phyloP scores from a whole-genome alignment of 2,113 vertebrate genomes.

The Tricholaema leucomelas region DNA sequence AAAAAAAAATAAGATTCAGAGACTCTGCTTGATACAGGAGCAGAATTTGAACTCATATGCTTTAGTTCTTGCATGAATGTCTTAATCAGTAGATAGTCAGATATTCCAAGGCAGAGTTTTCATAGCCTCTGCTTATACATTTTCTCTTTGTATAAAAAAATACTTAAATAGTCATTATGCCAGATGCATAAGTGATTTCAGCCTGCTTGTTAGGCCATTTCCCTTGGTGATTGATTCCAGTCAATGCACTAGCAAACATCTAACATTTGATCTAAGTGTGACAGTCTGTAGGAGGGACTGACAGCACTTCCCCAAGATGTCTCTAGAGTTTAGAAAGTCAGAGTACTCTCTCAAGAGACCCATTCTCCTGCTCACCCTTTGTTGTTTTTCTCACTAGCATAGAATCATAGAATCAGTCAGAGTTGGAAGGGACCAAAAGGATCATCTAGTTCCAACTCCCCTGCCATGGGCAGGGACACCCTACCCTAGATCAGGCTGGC shows the following conservation, averaged over 20 bases:
- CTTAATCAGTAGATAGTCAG: background rate
- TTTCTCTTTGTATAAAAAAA: constrained; percentile 1
- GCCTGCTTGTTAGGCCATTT: background rate
- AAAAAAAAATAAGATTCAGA: background rate
- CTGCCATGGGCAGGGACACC: too few relatives aligned
- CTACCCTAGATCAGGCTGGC: too few relatives aligned
- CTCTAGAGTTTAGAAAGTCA: background rate
- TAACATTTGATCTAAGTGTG: background rate
- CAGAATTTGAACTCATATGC: background rate
- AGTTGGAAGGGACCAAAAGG: too few relatives aligned
- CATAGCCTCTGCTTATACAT: background rate
- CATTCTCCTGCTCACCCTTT: background rate
- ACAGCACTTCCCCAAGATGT: background rate
- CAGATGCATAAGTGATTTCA: background rate
- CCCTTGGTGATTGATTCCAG: background rate
- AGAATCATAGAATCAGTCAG: too few relatives aligned
- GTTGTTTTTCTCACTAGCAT: background rate
- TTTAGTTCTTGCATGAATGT: background rate
- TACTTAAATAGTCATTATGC: background rate
- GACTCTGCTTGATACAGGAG: background rate
- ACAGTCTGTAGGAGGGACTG: background rate
- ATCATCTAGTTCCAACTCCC: too few relatives aligned
- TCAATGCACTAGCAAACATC: background rate
- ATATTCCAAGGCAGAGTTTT: background rate
- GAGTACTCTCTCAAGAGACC: background rate